Conservation (phyloP, 2,113 vertebrate genomes). For the Notarius quadriscutis region DNA sequence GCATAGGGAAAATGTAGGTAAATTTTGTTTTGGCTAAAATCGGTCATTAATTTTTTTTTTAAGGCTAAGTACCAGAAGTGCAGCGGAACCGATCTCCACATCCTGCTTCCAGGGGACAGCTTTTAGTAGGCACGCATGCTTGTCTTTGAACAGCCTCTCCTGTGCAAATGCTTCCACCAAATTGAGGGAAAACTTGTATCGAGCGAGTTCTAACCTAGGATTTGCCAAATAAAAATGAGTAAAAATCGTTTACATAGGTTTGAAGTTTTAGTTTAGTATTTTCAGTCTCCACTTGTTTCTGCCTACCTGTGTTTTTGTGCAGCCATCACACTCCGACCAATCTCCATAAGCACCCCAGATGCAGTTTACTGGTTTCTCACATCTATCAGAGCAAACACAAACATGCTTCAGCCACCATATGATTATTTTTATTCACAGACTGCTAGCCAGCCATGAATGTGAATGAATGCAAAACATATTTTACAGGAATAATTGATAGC, state of each 20-base stretch:
- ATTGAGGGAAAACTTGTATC: slow-evolving; percentile 80
- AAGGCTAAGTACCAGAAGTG: slow-evolving; percentile 77
- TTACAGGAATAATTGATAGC: background rate
- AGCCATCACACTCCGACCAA: slow-evolving; percentile 88
- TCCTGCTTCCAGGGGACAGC: slow-evolving; percentile 82
- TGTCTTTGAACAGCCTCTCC: slow-evolving; percentile 74
- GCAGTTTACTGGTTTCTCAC: slow-evolving; percentile 74
- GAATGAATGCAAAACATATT: background rate
- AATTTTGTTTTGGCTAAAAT: background rate
- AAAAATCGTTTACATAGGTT: background rate
- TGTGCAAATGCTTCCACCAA: slow-evolving; percentile 75
- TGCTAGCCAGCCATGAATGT: background rate
- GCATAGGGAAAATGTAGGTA: too few species aligned
- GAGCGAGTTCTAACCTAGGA: slow-evolving; percentile 77
- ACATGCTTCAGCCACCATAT: background rate
- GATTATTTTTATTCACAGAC: background rate
- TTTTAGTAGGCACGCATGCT: slow-evolving; percentile 72
- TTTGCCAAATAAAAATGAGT: background rate
- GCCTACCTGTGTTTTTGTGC: slow-evolving; percentile 70
- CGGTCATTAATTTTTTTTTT: background rate
- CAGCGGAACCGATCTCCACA: slow-evolving; percentile 87
- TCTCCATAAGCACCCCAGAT: slow-evolving; percentile 79
- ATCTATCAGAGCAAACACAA: slow-evolving; percentile 54
- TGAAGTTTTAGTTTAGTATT: background rate
- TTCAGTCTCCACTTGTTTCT: background rate